These are phyloP conservation scores for Myotis findleyi DNA, from an alignment of 2,797 vertebrate species.

Conservation along the genomic window DNA sequence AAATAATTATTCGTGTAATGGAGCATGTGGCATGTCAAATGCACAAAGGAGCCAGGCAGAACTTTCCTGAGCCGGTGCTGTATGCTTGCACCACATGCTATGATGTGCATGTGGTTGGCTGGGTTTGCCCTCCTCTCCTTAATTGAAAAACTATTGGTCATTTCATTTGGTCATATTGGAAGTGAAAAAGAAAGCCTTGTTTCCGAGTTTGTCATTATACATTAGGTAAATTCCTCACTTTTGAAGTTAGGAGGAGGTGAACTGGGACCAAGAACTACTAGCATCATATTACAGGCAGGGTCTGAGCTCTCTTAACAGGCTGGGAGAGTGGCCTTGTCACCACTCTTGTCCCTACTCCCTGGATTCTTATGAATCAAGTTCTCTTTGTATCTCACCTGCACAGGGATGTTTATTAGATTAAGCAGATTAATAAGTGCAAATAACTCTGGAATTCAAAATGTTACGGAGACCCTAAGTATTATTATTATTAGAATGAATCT, in stretches of 20 bases:
- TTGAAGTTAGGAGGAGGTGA: not conserved
- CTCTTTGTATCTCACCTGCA: not conserved
- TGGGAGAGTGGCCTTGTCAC: not conserved
- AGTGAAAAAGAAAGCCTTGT: not conserved
- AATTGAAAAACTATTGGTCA: not conserved
- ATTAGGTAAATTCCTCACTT: not conserved
- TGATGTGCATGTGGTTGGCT: not conserved
- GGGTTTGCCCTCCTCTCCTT: not conserved
- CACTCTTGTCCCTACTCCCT: not conserved
- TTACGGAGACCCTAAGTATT: not conserved
- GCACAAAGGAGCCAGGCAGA: not conserved
- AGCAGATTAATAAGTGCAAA: conserved; percentile 8
- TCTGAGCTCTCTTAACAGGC: not conserved
- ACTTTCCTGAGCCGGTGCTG: not conserved
- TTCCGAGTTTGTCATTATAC: not conserved
- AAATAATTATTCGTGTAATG: not conserved
- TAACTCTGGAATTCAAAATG: conserved; percentile 6
- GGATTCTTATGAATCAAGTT: not conserved
- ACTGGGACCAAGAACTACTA: not conserved
- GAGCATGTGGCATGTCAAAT: not conserved
- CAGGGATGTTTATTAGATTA: not conserved
- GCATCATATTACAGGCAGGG: not conserved
- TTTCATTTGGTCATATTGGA: not conserved
- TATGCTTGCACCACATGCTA: not conserved
- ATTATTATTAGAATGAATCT: conserved; percentile 62